Evolutionary conservation across 1,140 invertebrate species (phyloP), one percentile per base, ranked within the genome.

Genomic region (Ylistrum balloti): DNA sequence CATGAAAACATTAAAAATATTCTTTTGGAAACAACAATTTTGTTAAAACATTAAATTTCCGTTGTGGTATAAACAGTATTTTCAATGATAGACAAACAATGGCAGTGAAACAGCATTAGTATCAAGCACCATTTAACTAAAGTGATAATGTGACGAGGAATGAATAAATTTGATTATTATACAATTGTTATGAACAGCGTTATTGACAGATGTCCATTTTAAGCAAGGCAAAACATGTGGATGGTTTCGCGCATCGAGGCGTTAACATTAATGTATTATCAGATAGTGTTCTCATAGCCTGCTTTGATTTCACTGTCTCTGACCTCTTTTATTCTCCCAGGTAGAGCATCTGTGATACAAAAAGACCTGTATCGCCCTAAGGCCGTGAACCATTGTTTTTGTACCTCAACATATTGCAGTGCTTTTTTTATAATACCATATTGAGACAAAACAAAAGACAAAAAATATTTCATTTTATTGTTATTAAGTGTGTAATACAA

Each of bases 191-290:
- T 74, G 56, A 74, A 45, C 41, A 45, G 41, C 9, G 56, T 28
- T n/a, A 28, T 74, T 74, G 56, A 74, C 56, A 74, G 56, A 74
- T 74, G 56, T 74, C 56, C 56, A 28, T 28, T 74, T 74, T 74
- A 74, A n/a, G 56, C 56, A 17, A 28, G 56, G 56, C 56, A 28
- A 9, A 74, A 74, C 22, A 74, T 28, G 56, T n/a, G 56, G 56
- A 74, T 74, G n/a, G 56, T 28, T 28, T 74, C 56, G 56, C 5
- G 56, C n/a, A 74, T 2, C 11, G 56, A 74, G 22, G 56, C 56
- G 56, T 74, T 74, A 74, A 74, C 56, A n/a, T 74, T 28, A 28
- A 74, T n/a, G 56, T 74, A 74, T 28, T 9, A 74, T 74, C 56
- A 74, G 56, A 74, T 74, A 5, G 56, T 74, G 22, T 9, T 28